Base-by-base conservation (phyloP, 2,888 invertebrate genomes). In the Megastigmus dorsalis region DNA sequence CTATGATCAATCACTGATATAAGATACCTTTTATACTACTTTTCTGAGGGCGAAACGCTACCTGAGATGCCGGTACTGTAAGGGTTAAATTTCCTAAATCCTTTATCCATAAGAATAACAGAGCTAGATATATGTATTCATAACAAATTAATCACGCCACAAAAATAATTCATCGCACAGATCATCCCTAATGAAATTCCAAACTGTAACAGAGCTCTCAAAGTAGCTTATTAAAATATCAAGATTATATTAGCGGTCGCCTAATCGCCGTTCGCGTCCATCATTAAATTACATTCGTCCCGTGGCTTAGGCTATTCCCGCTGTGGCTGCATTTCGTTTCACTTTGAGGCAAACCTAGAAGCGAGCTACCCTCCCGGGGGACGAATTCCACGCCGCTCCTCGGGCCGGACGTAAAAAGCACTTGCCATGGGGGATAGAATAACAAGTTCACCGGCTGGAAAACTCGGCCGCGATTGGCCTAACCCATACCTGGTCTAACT, bases 401-500 rank as follows among this genome's bases (percentile, higher is more conserved):
- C 18, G 52, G 13, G 20, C 48, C 43, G 41, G 38, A 48, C 65
- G 65, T 57, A 65, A 72, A 66, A 72, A 66, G 59, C 71, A 57
- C 57, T 65, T 59, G 38, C 38, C 65, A 43, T 3, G 15, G 5
- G 4, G 52, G 54, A n/a, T n/a, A n/a, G n/a, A 48, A 59, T 69
- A 69, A 63, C 69, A 63, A 69, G 74, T 69, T 69, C 59, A 57
- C 69, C 43, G 28, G 43, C 38, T 65, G 74, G 79, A 77, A 73
- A 82, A 79, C 70, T 45, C 26, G 26, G 13, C 36, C 65, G 66
- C 68, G 59, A 9, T 60, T 70, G 26, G 52, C 15, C 30, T n/a
- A 20, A 48, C 60, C 26, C n/a, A n/a, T n/a, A 45, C 48, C 45
- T 45, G 50, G n/a, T n/a, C n/a, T n/a, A n/a, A n/a, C n/a, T n/a